A percentile compares a stretch with the other conserved stretches of the same genome.
phyloP scores from a whole-genome alignment of 2,113 vertebrate species.

The Lynx canadensis region DNA sequence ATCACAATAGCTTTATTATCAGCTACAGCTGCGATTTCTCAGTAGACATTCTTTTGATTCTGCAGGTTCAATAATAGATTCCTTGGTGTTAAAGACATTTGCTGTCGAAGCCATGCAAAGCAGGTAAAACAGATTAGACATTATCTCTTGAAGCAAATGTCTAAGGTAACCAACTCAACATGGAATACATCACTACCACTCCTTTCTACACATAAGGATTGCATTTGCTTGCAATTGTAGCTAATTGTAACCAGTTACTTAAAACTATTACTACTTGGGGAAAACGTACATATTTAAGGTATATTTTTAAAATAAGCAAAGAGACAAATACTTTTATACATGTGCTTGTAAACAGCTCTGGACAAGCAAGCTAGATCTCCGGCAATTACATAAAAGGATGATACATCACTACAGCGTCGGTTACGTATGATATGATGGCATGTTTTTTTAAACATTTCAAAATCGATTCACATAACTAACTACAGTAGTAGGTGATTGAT shows the following conservation, averaged over 20 bases:
- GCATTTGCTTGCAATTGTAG: slow-evolving; percentile 2
- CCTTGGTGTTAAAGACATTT: slow-evolving; percentile 69
- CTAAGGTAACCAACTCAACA: not conserved
- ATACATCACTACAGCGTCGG: not conserved
- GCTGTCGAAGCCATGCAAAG: slow-evolving; percentile 51
- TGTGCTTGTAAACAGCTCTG: not conserved
- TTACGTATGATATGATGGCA: not conserved
- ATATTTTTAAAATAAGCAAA: not conserved
- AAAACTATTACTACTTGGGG: not conserved
- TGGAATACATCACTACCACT: not conserved
- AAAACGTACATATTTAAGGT: not conserved
- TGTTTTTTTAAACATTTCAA: not conserved
- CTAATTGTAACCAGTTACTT: not conserved
- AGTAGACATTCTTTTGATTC: slow-evolving; percentile 60
- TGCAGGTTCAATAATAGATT: slow-evolving; percentile 66
- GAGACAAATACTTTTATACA: not conserved
- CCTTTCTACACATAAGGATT: not conserved
- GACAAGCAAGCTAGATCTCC: not conserved
- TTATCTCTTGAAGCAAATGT: slow-evolving; percentile 13
- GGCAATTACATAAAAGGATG: not conserved
- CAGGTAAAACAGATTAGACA: slow-evolving; percentile 49
- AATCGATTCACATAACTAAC: not conserved
- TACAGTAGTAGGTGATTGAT: not conserved
- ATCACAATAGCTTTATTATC: slow-evolving; percentile 70
- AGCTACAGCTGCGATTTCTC: slow-evolving; percentile 61